Evolutionary conservation across 2,888 invertebrate genomes (phyloP).

Genomic region (Drosophila testacea): DNA sequence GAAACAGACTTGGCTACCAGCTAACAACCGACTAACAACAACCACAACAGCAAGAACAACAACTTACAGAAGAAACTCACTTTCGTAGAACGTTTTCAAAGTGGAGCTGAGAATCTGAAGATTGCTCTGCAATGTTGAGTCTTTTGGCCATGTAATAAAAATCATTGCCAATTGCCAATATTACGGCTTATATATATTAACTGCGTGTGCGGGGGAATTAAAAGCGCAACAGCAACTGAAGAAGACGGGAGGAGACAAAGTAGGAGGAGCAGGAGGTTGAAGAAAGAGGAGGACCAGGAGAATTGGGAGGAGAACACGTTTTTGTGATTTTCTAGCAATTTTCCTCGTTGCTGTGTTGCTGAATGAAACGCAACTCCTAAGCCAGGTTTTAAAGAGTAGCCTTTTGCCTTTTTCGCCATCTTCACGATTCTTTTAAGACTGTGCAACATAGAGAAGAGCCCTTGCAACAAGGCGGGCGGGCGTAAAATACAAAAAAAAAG

Average conservation of each 20-base stretch:
- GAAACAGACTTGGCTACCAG: conserved; percentile 45
- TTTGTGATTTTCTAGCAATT: conserved; percentile 83
- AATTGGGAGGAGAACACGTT: conserved; percentile 70
- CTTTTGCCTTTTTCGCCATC: conserved; percentile 59
- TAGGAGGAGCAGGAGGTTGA: neutral
- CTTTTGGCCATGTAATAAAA: conserved; percentile 72
- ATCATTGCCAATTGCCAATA: conserved; percentile 82
- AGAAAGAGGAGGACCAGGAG: conserved; percentile 10
- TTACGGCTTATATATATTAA: conserved; percentile 79
- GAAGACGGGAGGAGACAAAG: conserved; percentile 3
- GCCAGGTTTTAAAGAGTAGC: conserved; percentile 65
- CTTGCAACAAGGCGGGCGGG: conserved; percentile 55
- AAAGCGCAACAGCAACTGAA: conserved; percentile 49
- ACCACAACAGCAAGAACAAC: conserved; percentile 35
- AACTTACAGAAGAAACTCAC: conserved; percentile 51
- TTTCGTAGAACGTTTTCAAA: conserved; percentile 69
- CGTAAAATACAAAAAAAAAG: conserved; percentile 3
- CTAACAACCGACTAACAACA: conserved; percentile 38
- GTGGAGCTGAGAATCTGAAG: conserved; percentile 12
- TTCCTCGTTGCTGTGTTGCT: conserved; percentile 51
- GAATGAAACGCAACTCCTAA: conserved; percentile 55
- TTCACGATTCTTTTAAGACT: conserved; percentile 62
- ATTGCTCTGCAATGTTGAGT: conserved; percentile 18
- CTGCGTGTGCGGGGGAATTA: conserved; percentile 74
- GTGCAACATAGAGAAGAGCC: conserved; percentile 9